Evolutionary conservation across 2,797 vertebrate species (phyloP), one percentile per base, ranked within the genome.

Genomic region (Bradypus variegatus): DNA sequence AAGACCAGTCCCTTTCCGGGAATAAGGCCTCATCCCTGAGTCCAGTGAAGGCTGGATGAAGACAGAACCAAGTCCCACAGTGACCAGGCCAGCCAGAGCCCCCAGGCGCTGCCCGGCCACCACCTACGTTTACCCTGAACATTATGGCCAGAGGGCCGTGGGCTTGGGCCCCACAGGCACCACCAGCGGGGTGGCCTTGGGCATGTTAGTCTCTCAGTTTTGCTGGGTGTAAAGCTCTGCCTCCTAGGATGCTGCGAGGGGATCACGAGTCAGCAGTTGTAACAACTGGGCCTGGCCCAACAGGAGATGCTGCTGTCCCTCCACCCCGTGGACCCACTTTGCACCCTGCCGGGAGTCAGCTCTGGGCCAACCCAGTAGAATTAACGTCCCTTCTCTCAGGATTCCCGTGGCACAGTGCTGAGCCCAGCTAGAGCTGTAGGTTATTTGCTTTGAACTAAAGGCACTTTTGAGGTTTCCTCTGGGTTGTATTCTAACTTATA

Each of bases 361-460:
- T 85, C 33, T n/a, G 50, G 36, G 33, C 31, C 38, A 45, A 29
- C 36, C n/a, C 48, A 23, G 36, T 15, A 33, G 72, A 79, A 58
- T 45, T 38, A 58, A 69, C 45, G 83, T 41, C 64, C 50, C 65
- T 55, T 86, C 72, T 38, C 73, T 77, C 3, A 8, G 21, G 48
- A 60, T 86, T 50, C 38, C 77, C 75, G 15, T 45, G 83, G 85
- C 33, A 45, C 1, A 50, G 58, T 55, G 58, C 64, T 77, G 80
- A 72, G 6, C 31, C 48, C 48, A 60, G 64, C 69, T 65, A 25
- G 45, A 38, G 55, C 62, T 89, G 81, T 60, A 38, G 77, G 50
- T 80, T 23, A 90, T 36, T 65, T 89, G 82, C 18, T 92, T 91
- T 81, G 9, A 91, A 85, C 60, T 73, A n/a, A 86, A 89, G 80